phyloP scores from a whole-genome alignment of 2,113 vertebrate species.

The Miniopterus natalensis region DNA sequence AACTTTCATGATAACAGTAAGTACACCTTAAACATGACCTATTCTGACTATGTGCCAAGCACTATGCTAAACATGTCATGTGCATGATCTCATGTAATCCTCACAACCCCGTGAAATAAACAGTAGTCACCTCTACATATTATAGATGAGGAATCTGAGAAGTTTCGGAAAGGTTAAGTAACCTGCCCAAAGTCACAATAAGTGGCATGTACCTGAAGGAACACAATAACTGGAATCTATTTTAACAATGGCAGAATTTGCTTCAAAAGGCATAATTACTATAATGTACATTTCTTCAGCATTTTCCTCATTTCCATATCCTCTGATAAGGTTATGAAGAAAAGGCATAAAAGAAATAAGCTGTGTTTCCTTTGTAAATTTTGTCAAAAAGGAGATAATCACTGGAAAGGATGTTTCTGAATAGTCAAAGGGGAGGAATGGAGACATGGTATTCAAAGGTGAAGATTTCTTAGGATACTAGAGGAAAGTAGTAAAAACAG shows the following conservation, averaged over 20 bases:
- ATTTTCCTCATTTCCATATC: conserved; percentile 4
- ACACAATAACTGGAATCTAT: not conserved
- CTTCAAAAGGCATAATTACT: conserved; percentile 34
- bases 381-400: conserved; percentile 31
- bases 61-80: not conserved
- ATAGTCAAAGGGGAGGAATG: not conserved
- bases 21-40: not conserved
- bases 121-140: not conserved
- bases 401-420: not conserved
- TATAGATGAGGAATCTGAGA: not conserved
- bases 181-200: not conserved
- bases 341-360: conserved; percentile 35
- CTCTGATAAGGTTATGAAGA: not conserved
- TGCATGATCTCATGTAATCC: not conserved
- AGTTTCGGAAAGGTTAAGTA: not conserved
- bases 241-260: conserved; percentile 50
- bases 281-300: not conserved
- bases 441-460: not conserved
- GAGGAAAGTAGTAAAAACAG: not conserved
- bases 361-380: conserved; percentile 36
- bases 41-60: not conserved
- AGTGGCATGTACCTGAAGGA: not conserved
- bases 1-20: not conserved
- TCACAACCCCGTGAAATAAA: not conserved
- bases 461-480: not conserved